Conservation (phyloP, 2,888 invertebrate species). For the Morpho achilles region DNA sequence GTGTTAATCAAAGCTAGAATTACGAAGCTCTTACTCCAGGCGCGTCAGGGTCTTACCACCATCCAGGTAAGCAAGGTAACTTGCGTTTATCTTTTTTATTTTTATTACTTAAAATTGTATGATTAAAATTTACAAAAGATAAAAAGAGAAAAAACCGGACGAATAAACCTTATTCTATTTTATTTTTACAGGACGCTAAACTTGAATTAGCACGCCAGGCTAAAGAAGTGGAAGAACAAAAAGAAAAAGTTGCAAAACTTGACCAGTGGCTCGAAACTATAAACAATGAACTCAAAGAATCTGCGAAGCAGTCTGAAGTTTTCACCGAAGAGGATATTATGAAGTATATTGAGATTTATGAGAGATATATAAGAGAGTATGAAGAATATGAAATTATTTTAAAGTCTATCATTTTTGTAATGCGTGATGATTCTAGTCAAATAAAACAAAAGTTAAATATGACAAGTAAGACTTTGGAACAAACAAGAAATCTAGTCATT, state of each 20-base stretch:
- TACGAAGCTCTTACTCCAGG: constrained; percentile 82
- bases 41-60: constrained; percentile 81
- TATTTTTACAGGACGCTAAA: constrained; percentile 62
- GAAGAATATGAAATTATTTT: constrained; percentile 68
- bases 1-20: constrained; percentile 82
- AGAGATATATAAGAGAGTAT: constrained; percentile 66
- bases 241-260: constrained; percentile 59
- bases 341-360: constrained; percentile 70
- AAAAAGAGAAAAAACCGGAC: no score
- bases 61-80: constrained; percentile 76
- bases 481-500: constrained; percentile 81
- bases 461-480: constrained; percentile 77
- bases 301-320: constrained; percentile 55
- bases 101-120: background rate
- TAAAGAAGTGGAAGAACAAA: constrained; percentile 62
- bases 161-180: no score
- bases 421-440: constrained; percentile 71
- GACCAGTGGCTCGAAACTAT: constrained; percentile 74
- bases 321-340: constrained; percentile 61
- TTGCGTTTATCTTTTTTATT: constrained; percentile 16
- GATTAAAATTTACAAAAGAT: no score
- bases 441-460: constrained; percentile 75
- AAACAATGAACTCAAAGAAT: constrained; percentile 68
- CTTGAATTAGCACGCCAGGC: constrained; percentile 58
- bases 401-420: constrained; percentile 65